Evolutionary conservation across 2,797 vertebrate species (phyloP), one percentile per base, ranked within the genome.

Genomic region (Poeciliopsis infans): DNA sequence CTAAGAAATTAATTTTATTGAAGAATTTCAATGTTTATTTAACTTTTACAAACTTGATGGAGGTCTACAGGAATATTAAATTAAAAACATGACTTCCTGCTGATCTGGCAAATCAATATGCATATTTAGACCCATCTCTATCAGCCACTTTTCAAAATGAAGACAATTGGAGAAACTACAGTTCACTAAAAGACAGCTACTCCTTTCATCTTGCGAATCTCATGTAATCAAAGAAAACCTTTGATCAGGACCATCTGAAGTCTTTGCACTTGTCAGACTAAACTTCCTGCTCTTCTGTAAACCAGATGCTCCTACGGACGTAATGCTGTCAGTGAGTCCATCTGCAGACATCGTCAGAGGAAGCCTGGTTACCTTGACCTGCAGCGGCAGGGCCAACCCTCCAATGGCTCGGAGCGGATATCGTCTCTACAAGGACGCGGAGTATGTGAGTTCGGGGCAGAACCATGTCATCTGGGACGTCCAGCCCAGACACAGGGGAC

Each of bases 331-430:
- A 4, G 25, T 89, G 77, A 90, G 45, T 74, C 85, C 86, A 39
- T 49, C 80, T 23, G n/a, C n/a, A 33, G 36, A 76, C 31, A 8
- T 85, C 4, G 0, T 80, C 61, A 70, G 28, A 68, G 93, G 91
- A 43, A 53, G 78, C 25, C 64, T 72, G 0, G 77, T 88, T 59
- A 84, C 72, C 47, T 61, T 94, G 59, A 78, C 61, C 75, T 94
- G 93, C 83, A 87, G 82, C 84, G 83, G 91, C 23, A 77, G 93
- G 4, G 92, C 92, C 43, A 90, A 85, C 75, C 93, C 92, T 20
- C 66, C 85, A 13, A 88, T 94, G 72, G 49, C 12, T 15, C 36
- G 46, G 4, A 59, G 16, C 1, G 83, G 77, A 45, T 92, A 93
- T 86, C 69, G 47, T 10, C 78, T 94, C 70, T 87, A 81, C 31